Conservation (phyloP, 64 coral and sea anemone species). For the Actinia tenebrosa region DNA sequence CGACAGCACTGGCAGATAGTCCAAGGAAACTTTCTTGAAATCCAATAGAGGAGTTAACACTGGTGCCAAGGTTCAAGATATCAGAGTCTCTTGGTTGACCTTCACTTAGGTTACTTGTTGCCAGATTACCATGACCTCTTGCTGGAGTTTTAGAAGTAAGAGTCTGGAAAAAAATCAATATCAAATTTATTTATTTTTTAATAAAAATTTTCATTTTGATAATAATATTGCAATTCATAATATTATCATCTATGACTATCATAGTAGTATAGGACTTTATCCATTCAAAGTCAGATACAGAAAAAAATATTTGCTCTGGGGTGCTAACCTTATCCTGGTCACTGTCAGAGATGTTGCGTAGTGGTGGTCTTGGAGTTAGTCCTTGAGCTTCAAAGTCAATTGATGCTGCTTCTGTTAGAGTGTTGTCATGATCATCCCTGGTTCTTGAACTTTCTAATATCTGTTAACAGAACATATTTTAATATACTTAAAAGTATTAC, state of each 20-base stretch:
- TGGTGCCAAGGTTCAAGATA: neutral
- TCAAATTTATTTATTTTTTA: no score
- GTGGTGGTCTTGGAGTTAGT: neutral
- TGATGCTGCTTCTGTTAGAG: slow-evolving; percentile 22
- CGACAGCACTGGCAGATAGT: neutral
- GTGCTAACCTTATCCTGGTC: neutral
- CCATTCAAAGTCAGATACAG: no score
- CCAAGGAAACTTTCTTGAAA: slow-evolving; percentile 12
- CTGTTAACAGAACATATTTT: neutral
- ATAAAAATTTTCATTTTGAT: no score
- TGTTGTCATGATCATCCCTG: slow-evolving; percentile 16
- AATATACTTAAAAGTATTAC: no score
- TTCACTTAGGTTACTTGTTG: slow-evolving; percentile 4
- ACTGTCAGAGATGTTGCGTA: neutral
- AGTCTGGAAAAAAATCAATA: neutral
- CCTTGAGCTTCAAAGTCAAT: slow-evolving; percentile 35
- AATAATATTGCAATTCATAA: no score
- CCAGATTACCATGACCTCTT: neutral
- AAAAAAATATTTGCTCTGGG: no score
- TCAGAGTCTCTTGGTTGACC: neutral
- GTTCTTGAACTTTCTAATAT: slow-evolving; percentile 5
- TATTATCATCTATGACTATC: no score
- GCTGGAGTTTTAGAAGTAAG: slow-evolving; percentile 12
- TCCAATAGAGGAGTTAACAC: slow-evolving; percentile 2
- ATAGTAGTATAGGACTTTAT: no score